Base-by-base conservation (phyloP, 2,797 vertebrate species). In the Cynopterus sphinx region DNA sequence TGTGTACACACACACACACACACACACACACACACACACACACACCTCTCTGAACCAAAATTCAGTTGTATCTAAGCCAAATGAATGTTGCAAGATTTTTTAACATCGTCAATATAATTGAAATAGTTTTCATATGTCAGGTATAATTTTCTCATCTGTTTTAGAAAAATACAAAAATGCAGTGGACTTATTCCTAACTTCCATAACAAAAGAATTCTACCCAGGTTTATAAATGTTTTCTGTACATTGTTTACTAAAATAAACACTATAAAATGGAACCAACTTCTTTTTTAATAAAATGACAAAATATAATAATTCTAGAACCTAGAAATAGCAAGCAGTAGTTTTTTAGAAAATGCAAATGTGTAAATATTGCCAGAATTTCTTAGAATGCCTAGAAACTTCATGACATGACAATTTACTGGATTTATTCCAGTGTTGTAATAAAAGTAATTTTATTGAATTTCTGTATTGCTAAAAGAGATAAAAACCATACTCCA, bases 111-210 rank as follows among this genome's bases (percentile, higher is more conserved):
- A 36, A 3, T 71, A 63, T 53, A 21, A 55, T 70, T 55, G 2
- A 75, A 95, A 51, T 63, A 68, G 2, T 79, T 88, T 90, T 79
- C 19, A 19, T 87, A 36, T 71, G 11, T 87, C 86, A 95, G 31
- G 33, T 74, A 0, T 94, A 84, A 59, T 88, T 57, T 73, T 87
- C 19, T 84, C 5, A 82, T 53, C 26, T 73, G 24, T 57, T 84
- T 94, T 94, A 91, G 61, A 81, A 51, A 74, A 85, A 63, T 49
- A 79, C 17, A 84, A 55, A 84, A 79, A 46, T 85, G 17, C 59
- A 51, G 33, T 83, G 28, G 21, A 46, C 84, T 93, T 93, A 57
- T 87, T 82, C 17, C 73, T 93, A 93, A 70, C 7, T 82, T 67
- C 9, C 5, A 26, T 90, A 71, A 73, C 33, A 83, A 82, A 73